Evolutionary conservation across 2,113 vertebrate species (phyloP).

Genomic region (Neopipo cinnamomea): DNA sequence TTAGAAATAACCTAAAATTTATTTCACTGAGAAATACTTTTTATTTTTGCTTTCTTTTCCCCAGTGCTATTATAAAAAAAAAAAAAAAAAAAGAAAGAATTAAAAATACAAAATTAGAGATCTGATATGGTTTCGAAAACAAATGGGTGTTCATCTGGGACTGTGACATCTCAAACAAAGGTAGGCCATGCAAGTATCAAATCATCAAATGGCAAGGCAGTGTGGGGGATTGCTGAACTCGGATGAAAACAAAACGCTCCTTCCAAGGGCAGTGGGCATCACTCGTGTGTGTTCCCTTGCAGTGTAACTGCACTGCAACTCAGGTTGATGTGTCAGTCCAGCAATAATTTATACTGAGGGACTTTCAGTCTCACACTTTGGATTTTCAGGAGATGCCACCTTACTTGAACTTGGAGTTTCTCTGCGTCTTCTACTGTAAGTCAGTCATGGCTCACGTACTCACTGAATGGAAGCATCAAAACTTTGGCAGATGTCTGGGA

Average conservation of each 20-base stretch:
- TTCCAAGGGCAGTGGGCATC: background rate
- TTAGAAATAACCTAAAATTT: background rate
- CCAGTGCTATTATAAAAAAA: background rate
- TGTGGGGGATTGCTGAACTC: background rate
- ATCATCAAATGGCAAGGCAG: background rate
- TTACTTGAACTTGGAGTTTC: slow-evolving; percentile 15
- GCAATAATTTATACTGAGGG: background rate
- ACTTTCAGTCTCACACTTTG: background rate
- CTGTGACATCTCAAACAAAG: background rate
- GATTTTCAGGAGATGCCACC: background rate
- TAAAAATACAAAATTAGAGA: background rate
- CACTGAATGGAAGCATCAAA: background rate
- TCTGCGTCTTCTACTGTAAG: background rate
- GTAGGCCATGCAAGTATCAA: background rate
- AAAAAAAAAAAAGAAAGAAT: background rate
- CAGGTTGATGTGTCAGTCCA: background rate
- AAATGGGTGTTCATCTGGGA: background rate
- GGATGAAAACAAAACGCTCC: background rate
- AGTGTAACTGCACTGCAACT: background rate
- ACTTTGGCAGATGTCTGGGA: slow-evolving; percentile 11
- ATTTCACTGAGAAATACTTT: background rate
- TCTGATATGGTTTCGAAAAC: background rate
- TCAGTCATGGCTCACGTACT: background rate
- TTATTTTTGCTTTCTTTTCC: background rate
- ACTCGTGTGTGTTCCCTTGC: fast-evolving